phyloP scores from a whole-genome alignment of 1,140 invertebrate genomes.

The Stegodyphus dumicola region DNA sequence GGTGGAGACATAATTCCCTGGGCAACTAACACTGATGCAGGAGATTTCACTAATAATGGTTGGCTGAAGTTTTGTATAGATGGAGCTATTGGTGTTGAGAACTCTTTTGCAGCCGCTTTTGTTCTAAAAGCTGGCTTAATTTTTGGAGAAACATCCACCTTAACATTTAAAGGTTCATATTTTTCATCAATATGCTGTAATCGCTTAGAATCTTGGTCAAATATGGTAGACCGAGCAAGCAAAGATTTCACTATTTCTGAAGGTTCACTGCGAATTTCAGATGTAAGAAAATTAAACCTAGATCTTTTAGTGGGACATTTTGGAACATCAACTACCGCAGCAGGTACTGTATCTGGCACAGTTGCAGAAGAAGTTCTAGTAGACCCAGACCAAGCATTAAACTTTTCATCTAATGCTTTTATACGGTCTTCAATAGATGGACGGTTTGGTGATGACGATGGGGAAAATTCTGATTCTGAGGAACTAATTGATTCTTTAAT shows the following conservation, averaged over 20 bases:
- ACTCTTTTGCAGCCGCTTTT: conserved; percentile 68
- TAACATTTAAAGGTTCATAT: conserved; percentile 78
- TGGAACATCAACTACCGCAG: conserved; percentile 68
- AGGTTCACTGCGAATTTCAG: conserved; percentile 72
- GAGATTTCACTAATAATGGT: conserved; percentile 28
- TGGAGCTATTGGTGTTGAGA: conserved; percentile 63
- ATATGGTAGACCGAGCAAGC: conserved; percentile 90
- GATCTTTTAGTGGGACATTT: conserved; percentile 71
- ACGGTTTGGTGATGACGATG: conserved; percentile 66
- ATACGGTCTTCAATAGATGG: conserved; percentile 85
- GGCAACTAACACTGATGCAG: conserved; percentile 20
- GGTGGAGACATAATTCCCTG: conserved; percentile 38
- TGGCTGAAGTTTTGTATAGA: conserved; percentile 29
- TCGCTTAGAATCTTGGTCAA: conserved; percentile 94
- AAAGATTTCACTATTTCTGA: conserved; percentile 94
- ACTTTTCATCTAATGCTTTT: conserved; percentile 88
- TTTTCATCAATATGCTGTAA: conserved; percentile 89
- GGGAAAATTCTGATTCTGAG: conserved; percentile 68
- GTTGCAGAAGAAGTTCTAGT: conserved; percentile 58
- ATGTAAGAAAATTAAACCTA: conserved; percentile 57
- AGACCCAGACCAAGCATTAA: conserved; percentile 82
- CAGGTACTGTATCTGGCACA: conserved; percentile 57
- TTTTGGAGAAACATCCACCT: conserved; percentile 46
- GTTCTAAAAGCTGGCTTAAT: conserved; percentile 65
- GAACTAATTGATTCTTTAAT: conserved; percentile 60